Conservation (phyloP, 35 echinoderm and acorn worm species). For the Holothuria glaberrima region DNA sequence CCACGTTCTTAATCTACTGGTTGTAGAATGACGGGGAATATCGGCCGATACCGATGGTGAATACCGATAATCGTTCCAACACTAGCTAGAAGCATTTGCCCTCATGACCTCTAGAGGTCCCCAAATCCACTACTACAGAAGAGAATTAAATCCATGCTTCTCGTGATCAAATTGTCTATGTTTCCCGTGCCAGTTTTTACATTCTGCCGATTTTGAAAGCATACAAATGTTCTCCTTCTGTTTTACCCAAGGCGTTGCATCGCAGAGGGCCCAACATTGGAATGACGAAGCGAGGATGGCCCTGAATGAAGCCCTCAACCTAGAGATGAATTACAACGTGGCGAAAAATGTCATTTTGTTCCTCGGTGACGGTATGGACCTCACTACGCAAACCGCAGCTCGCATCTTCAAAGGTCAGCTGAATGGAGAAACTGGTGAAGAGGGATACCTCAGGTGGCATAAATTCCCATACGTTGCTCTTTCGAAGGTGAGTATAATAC, state of each 20-base stretch:
- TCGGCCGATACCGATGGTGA: too few species aligned
- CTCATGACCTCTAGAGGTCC: too few species aligned
- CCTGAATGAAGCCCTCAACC: constrained; percentile 11
- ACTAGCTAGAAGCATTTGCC: too few species aligned
- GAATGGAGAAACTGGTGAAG: constrained; percentile 69
- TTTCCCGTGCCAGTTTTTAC: too few species aligned
- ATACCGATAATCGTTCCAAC: too few species aligned
- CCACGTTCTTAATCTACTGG: too few species aligned
- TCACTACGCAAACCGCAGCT: constrained; percentile 80
- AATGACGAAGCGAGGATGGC: constrained; percentile 25
- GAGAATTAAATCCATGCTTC: too few species aligned
- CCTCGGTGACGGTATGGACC: constrained; percentile 85
- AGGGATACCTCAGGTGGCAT: constrained; percentile 67
- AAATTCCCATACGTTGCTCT: constrained; percentile 83
- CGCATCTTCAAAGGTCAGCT: constrained; percentile 82
- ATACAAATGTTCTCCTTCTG: too few species aligned
- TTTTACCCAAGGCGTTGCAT: background rate
- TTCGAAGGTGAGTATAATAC: constrained; percentile 67
- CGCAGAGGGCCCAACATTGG: constrained; percentile 39
- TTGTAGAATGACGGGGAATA: too few species aligned
- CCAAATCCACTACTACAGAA: too few species aligned
- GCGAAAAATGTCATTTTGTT: constrained; percentile 88
- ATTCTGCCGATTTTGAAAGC: too few species aligned
- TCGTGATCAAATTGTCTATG: too few species aligned
- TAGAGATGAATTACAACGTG: constrained; percentile 39